Base-by-base conservation (phyloP, 2,113 vertebrate genomes). In the Rhynchopsitta pachyrhyncha region DNA sequence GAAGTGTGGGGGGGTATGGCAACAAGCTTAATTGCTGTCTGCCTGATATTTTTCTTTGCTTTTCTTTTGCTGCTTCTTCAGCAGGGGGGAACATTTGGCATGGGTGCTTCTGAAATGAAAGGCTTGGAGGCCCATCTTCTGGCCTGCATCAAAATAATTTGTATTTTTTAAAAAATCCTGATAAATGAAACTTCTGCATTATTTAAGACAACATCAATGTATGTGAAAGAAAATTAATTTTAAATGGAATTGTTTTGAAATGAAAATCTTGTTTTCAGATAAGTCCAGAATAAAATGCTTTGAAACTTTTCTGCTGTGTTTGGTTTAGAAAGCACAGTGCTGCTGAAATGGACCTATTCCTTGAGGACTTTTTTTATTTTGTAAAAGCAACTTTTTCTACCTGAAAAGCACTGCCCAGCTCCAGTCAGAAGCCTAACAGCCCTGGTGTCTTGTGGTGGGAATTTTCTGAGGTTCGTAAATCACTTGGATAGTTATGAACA, bases 401-500 rank as follows among this genome's bases (percentile, higher is more conserved):
- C 31, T 84, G 33, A 73, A 86, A 87, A 82, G 4, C 44, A 57
- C 18, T 60, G 41, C 35, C 16, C 5, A 29, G 4, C 10, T 79
- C 33, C 28, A 49, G 28, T 37, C n/a, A 87, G 62, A 64, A 89
- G 12, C 37, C 23, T 70, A 50, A 71, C 52, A 69, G 18, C 53
- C 20, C 31, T 59, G 42, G 7, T 76, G 67, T 44, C 64, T 76
- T 70, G 23, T 47, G 27, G 41, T 42, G 18, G 70, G n/a, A 77
- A 69, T 79, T 80, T 92, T 84, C 69, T 31, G 81, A 91, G 77
- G 66, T 68, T 89, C 62, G 41, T 86, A 80, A 97, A 91, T 87
- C 63, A 80, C 57, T 84, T 83, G 29, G 10, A 16, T 53, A 64
- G 41, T 80, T 93, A 75, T 6, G 69, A 92, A 62, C 52, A 25